Percentiles rank a stretch among this genome's conserved stretches.
These are phyloP conservation scores for Drosophila anomalata DNA, from an alignment of 2,888 invertebrate species.

Conservation along the genomic window DNA sequence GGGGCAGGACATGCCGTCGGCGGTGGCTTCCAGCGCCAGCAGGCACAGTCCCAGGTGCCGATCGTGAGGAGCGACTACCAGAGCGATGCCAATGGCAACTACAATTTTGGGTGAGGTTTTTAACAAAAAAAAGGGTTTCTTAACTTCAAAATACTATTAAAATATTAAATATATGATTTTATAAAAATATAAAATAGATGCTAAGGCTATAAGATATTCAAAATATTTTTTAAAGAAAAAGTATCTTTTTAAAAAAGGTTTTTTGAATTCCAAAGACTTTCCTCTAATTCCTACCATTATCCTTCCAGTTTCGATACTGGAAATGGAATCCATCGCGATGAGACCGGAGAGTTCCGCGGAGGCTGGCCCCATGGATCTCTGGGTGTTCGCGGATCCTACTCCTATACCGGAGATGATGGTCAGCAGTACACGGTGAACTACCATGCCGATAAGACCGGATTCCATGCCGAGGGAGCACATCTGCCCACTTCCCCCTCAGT, in stretches of 20 bases:
- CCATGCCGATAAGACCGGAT: constrained; percentile 91
- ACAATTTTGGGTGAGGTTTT: constrained; percentile 86
- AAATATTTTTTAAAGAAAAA: too few species aligned
- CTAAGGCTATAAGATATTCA: too few species aligned
- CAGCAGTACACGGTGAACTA: constrained; percentile 87
- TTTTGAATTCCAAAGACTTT: too few species aligned
- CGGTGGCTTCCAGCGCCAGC: constrained; percentile 29
- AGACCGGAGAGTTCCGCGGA: constrained; percentile 85
- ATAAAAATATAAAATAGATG: neutral
- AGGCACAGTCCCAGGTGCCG: constrained; percentile 83
- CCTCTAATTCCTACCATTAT: neutral
- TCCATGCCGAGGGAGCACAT: constrained; percentile 90
- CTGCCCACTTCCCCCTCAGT: constrained; percentile 91
- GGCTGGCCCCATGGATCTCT: constrained; percentile 86
- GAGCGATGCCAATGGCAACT: constrained; percentile 87
- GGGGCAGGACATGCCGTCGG: constrained; percentile 9
- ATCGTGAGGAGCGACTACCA: constrained; percentile 86
- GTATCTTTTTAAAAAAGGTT: too few species aligned
- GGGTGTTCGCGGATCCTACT: constrained; percentile 87
- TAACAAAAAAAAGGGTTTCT: too few species aligned
- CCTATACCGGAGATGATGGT: constrained; percentile 87
- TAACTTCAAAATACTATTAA: too few species aligned
- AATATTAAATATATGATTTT: neutral
- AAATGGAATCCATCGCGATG: constrained; percentile 87
- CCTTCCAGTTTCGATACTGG: constrained; percentile 86